Evolutionary conservation across 1,140 invertebrate species (phyloP).

Genomic region (Homalodisca vitripennis): DNA sequence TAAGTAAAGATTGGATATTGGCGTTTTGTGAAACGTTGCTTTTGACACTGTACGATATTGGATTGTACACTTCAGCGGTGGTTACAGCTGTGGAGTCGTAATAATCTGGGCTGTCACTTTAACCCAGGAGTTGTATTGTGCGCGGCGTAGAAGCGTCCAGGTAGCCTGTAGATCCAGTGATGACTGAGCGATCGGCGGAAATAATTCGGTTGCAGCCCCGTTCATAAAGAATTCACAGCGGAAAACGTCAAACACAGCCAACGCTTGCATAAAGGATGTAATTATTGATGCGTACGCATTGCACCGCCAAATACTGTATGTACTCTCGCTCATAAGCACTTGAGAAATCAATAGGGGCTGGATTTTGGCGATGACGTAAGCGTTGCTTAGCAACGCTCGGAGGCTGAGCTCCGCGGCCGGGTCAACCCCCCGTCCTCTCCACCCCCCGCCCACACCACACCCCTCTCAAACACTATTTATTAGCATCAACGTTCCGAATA

Average conservation of each 20-base stretch:
- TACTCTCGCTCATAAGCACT: background rate
- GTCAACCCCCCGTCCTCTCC: background rate
- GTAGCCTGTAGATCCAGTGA: too few relatives aligned
- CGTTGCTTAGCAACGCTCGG: background rate
- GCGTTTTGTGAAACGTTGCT: too few relatives aligned
- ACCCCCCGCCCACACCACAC: background rate
- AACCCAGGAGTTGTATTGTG: too few relatives aligned
- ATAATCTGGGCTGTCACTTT: too few relatives aligned
- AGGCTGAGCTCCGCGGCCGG: background rate
- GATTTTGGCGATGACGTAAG: constrained; percentile 7
- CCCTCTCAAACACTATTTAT: constrained; percentile 7
- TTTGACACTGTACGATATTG: too few relatives aligned
- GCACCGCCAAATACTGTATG: background rate
- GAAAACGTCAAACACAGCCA: background rate
- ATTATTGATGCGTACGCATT: background rate
- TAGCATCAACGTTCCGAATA: constrained; percentile 13
- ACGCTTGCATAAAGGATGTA: constrained; percentile 4
- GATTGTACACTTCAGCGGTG: too few relatives aligned
- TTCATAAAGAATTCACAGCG: constrained; percentile 8
- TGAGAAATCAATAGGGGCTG: background rate
- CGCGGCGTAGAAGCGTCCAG: too few relatives aligned
- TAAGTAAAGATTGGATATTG: too few relatives aligned
- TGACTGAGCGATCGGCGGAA: too few relatives aligned
- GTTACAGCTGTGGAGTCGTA: too few relatives aligned
- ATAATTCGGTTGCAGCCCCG: too few relatives aligned